Conservation (phyloP, 2,888 invertebrate species). For the Onthophagus sagittarius region DNA sequence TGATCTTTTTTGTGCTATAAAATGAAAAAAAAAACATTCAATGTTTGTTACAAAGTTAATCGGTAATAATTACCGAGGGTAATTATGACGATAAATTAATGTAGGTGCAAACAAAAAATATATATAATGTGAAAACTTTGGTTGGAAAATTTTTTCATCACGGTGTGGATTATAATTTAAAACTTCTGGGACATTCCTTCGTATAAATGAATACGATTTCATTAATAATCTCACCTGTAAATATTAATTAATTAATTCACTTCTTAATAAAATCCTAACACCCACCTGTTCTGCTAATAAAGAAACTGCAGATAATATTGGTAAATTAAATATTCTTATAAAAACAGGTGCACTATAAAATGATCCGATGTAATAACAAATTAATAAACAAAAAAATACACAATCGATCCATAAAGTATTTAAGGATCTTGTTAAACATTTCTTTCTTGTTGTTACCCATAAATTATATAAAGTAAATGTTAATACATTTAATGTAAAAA, state of each 20-base stretch:
- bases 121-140: constrained; percentile 69
- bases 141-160: constrained; percentile 47
- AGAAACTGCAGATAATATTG: neutral
- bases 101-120: constrained; percentile 90
- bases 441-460: constrained; percentile 49
- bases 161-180: constrained; percentile 51
- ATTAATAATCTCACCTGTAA: constrained; percentile 71
- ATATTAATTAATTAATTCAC: neutral
- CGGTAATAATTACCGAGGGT: constrained; percentile 54
- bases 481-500: constrained; percentile 33
- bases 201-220: constrained; percentile 83
- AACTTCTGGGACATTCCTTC: constrained; percentile 64
- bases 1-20: neutral
- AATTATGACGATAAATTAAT: constrained; percentile 75
- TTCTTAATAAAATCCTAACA: neutral
- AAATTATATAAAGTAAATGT: constrained; percentile 49
- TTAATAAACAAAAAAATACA: neutral
- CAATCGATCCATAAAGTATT: neutral
- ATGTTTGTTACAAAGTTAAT: no score
- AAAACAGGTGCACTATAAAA: neutral
- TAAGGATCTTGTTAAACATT: constrained; percentile 19
- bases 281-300: neutral
- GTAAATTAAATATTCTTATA: neutral
- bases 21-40: constrained; percentile 24
- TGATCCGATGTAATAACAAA: neutral